Base-by-base conservation (phyloP, 2,113 vertebrate species). In the Menidia beryllina region DNA sequence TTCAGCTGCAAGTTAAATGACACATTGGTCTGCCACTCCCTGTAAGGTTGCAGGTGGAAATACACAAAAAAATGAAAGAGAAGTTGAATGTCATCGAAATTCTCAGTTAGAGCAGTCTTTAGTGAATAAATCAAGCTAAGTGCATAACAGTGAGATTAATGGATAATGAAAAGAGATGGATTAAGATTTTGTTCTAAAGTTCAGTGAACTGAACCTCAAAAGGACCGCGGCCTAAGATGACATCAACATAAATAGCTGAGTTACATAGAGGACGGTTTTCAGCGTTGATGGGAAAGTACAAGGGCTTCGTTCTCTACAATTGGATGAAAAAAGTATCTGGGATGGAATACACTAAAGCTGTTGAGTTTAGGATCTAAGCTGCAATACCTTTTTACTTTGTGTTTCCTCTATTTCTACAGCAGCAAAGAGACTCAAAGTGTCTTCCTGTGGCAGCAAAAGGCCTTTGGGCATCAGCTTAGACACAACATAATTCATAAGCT, bases 1-100 rank as follows among this genome's bases (percentile, higher is more conserved):
- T 89, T 88, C 72, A 82, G 85, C 86, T 75, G 83, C 72, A 76
- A n/a, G 52, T 51, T 45, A 69, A 69, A 73, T 77, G 56, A 54
- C 81, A 52, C 9, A 15, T 62, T 48, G 57, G 4, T 67, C 58
- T 24, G 56, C 73, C 36, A 58, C 38, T 67, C 79, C 72, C 85
- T 59, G 1, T 7, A 68, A 77, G 69, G 77, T 81, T 64, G 57
- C 0, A 66, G 75, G 65, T 61, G 30, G 17, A 47, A 4, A 66
- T 52, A 63, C 64, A 73, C 27, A 72, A 50, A 61, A 49, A 65
- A 72, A 54, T 71, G 51, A 62, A 53, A 58, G 61, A 54, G 63
- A n/a, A n/a, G 48, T 54, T 64, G 62, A 36, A 56, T 30, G 3
- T 4, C 38, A 43, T 13, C 34, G 49, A 36, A 7, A 30, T 1